Evolutionary conservation across 2,797 vertebrate species (phyloP).

Genomic region (Microctenopoma steveboyesi): DNA sequence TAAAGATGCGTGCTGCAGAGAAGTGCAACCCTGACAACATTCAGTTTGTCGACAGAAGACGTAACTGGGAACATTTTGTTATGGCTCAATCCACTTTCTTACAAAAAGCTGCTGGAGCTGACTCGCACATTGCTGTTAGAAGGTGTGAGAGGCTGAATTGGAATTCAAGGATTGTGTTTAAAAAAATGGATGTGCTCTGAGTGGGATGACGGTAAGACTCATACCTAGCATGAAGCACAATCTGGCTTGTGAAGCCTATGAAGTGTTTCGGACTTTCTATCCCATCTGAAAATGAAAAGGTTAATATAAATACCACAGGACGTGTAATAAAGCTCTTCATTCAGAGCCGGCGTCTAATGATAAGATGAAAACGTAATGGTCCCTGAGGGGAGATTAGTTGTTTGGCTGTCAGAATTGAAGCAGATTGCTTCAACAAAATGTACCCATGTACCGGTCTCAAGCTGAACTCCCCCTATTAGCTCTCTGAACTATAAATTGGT

Average conservation of each 20-base stretch:
- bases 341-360: slow-evolving; percentile 5
- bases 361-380: slow-evolving; percentile 44
- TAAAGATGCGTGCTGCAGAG: not conserved
- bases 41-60: not conserved
- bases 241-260: slow-evolving; percentile 2
- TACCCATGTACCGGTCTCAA: not conserved
- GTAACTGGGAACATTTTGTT: not conserved
- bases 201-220: slow-evolving; percentile 69
- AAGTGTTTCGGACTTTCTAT: slow-evolving; percentile 16
- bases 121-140: not conserved
- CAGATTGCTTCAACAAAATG: not conserved
- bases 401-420: not conserved
- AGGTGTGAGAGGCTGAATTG: slow-evolving; percentile 62
- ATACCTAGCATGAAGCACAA: slow-evolving; percentile 17
- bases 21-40: not conserved
- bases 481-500: slow-evolving; percentile 6
- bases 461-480: slow-evolving; percentile 20
- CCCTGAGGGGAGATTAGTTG: slow-evolving; percentile 22
- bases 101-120: too few species aligned
- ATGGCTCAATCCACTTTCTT: not conserved
- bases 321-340: slow-evolving; percentile 6
- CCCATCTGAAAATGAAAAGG: slow-evolving; percentile 24
- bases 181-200: slow-evolving; percentile 40
- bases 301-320: slow-evolving; percentile 31
- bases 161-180: slow-evolving; percentile 53